Conservation (phyloP, 2,113 vertebrate species). For the Elephas maximus region DNA sequence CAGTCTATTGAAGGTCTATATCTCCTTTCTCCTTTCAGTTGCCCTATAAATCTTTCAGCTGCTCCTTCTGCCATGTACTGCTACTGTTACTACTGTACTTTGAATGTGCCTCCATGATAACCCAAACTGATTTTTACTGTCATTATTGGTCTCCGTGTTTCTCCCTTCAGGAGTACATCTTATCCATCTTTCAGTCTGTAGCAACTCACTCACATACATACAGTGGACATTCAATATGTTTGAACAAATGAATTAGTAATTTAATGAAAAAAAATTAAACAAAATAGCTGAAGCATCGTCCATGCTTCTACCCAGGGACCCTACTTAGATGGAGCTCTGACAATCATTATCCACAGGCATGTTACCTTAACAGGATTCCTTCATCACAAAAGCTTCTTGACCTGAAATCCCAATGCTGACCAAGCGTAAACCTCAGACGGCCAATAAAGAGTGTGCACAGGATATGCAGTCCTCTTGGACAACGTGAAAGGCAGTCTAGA, state of each 20-base stretch:
- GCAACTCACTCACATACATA: not conserved
- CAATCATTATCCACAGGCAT: constrained; percentile 8
- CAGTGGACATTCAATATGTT: not conserved
- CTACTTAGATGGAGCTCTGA: constrained; percentile 28
- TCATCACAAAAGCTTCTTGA: constrained; percentile 28
- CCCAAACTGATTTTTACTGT: not conserved
- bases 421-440: not conserved
- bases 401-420: not conserved
- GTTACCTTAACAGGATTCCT: constrained; percentile 29
- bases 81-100: not conserved
- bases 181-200: not conserved
- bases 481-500: not conserved
- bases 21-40: not conserved
- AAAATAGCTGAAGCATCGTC: constrained; percentile 5
- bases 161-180: not conserved
- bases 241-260: constrained; percentile 41
- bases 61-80: not conserved
- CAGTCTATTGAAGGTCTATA: not conserved
- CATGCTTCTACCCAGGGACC: not conserved
- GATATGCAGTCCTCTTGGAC: not conserved
- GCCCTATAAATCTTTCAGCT: not conserved
- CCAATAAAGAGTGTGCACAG: not conserved
- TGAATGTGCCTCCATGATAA: not conserved
- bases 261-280: constrained; percentile 20
- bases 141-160: not conserved